Evolutionary conservation across 1,140 invertebrate species (phyloP), one percentile per base, ranked within the genome.

Genomic region (Epicauta chinensis): DNA sequence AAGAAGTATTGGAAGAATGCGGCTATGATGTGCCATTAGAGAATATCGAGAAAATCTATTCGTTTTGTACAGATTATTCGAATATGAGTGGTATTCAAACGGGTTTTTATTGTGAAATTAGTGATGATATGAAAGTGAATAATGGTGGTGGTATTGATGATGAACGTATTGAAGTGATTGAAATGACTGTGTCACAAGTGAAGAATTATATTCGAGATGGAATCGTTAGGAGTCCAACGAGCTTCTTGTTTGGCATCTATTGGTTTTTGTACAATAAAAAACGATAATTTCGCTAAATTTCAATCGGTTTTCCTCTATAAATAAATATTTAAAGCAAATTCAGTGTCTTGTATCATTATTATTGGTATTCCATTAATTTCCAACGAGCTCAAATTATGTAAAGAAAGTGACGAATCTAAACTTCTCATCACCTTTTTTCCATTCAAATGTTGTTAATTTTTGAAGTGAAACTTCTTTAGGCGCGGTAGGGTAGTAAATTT

Each of bases 1-100:
- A 91, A 58, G 95, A 98, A 71, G 77, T 98, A 1, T 63, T 87
- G 9, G 95, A 98, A 72, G 95, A 98, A 73, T 97, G 93, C 74
- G 95, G 95, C 2, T 98, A 97, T 75, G 77, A 92, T 64, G 89
- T 93, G 1, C 77, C 83, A 0, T 14, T 83, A 2, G 75, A 80
- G 3, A 74, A 80, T 13, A 77, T 98, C 35, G 73, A 87, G 47
- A 77, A 80, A 71, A 76, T 98, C 38, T 45, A 30, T 44, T 44
- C 36, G 63, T 75, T 31, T 59, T 86, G 85, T 58, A 77, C 81
- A 49, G 79, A n/a, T 81, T 15, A 77, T 87, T 35, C 80, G 84
- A 13, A 78, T 82, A 76, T 79, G 37, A 90, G 88, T 16, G 77
- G 86, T 4, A 68, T 80, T 16, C 87, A 91, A 70, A 88, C 84